A percentile compares a stretch with the other conserved stretches of the same genome.
These are phyloP conservation scores for Drosophila subquinaria DNA, from an alignment of 2,888 invertebrate species.

Conservation along the genomic window DNA sequence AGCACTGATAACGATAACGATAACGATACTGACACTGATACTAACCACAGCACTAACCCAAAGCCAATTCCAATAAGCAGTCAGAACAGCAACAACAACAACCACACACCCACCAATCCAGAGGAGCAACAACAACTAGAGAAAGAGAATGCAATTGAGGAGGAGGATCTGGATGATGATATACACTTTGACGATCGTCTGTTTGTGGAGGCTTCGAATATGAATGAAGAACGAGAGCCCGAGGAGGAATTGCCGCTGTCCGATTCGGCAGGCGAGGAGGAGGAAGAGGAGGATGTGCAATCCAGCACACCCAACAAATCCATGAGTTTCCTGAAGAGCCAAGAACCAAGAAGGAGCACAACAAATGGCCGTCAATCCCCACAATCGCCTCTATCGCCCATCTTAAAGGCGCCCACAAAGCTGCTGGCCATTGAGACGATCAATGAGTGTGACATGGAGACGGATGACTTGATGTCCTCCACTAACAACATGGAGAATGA, in stretches of 20 bases:
- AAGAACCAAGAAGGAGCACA: constrained; percentile 7
- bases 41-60: constrained; percentile 56
- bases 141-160: constrained; percentile 15
- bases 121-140: constrained; percentile 15
- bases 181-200: constrained; percentile 80
- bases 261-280: constrained; percentile 57
- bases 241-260: constrained; percentile 59
- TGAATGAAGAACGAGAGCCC: constrained; percentile 20
- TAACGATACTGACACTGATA: constrained; percentile 55
- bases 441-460: constrained; percentile 66
- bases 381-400: constrained; percentile 80
- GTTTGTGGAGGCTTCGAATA: constrained; percentile 69
- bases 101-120: constrained; percentile 14
- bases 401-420: constrained; percentile 61
- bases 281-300: constrained; percentile 59
- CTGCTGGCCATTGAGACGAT: constrained; percentile 59
- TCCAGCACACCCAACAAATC: constrained; percentile 68
- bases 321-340: constrained; percentile 13
- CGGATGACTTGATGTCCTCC: constrained; percentile 61
- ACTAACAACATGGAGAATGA: constrained; percentile 74
- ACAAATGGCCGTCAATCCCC: constrained; percentile 25
- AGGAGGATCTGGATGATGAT: constrained; percentile 58
- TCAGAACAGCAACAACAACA: constrained; percentile 17
- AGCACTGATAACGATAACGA: constrained; percentile 30
- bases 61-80: constrained; percentile 33